A percentile compares a stretch with the other conserved stretches of the same genome.
Evolutionary conservation across 2,113 vertebrate genomes (phyloP).

Genomic region (Pseudonaja textilis): DNA sequence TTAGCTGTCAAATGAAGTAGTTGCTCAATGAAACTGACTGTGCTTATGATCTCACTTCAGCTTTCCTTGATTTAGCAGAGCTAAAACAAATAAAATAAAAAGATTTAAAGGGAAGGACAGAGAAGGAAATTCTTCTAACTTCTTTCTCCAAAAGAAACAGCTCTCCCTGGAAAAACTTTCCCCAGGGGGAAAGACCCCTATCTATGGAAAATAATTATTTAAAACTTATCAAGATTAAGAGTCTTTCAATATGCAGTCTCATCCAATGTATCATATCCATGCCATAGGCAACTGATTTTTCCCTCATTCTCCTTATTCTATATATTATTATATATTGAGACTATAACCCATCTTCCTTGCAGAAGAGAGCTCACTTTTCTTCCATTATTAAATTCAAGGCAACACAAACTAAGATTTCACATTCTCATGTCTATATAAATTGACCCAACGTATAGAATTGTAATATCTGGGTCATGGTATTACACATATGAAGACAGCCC

Average conservation of each 20-base stretch:
- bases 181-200: neutral
- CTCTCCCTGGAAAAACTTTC: neutral
- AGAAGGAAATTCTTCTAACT: neutral
- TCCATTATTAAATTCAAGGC: neutral
- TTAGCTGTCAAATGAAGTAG: neutral
- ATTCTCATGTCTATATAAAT: neutral
- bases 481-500: neutral
- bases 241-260: neutral
- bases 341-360: neutral
- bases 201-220: neutral
- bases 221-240: neutral
- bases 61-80: neutral
- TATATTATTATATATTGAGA: neutral
- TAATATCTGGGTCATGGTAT: too few species aligned
- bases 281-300: neutral
- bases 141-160: neutral
- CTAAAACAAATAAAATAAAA: too few species aligned
- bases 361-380: neutral
- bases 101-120: neutral
- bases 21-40: neutral
- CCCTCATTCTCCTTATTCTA: neutral
- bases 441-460: neutral
- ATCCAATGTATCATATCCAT: neutral
- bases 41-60: neutral
- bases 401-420: neutral